A percentile compares a stretch with the other conserved stretches of the same genome.
phyloP scores from a whole-genome alignment of 2,888 invertebrate genomes.

The Calliopum simillimum region DNA sequence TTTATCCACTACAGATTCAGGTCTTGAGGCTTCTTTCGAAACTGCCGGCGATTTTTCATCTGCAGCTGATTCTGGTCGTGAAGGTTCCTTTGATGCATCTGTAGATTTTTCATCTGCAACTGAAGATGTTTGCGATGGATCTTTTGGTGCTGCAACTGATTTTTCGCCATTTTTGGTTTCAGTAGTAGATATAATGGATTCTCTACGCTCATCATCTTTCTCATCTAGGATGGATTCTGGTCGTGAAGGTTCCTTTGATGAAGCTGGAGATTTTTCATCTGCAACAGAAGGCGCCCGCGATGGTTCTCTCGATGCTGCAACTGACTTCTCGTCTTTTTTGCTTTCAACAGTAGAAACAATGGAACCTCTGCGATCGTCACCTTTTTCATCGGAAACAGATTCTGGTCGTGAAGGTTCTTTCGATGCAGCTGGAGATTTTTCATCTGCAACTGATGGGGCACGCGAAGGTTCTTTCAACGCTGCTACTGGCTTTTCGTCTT shows the following conservation, averaged over 20 bases:
- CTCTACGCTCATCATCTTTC: background rate
- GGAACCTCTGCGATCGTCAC: background rate
- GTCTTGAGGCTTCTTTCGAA: constrained; percentile 47
- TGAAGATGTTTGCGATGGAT: constrained; percentile 31
- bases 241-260: constrained; percentile 46
- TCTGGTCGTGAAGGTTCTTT: constrained; percentile 35
- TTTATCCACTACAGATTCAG: constrained; percentile 34
- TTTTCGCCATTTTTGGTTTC: constrained; percentile 38
- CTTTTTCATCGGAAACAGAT: constrained; percentile 44
- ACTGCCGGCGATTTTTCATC: constrained; percentile 41
- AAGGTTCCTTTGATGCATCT: constrained; percentile 45
- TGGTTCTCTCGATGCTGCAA: constrained; percentile 38
- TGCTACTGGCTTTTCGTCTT: constrained; percentile 24
- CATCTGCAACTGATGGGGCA: constrained; percentile 27
- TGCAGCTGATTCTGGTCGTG: constrained; percentile 37
- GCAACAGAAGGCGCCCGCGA: constrained; percentile 56
- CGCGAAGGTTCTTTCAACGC: constrained; percentile 44
- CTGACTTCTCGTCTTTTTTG: constrained; percentile 39
- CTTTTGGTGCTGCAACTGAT: constrained; percentile 31
- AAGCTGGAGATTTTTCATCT: constrained; percentile 41
- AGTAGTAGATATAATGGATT: constrained; percentile 32
- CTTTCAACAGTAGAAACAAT: constrained; percentile 34
- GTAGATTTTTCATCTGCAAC: constrained; percentile 26
- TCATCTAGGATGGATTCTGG: constrained; percentile 41
- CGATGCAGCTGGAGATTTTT: constrained; percentile 31